These are phyloP conservation scores for Archocentrus centrarchus DNA, from an alignment of 2,113 vertebrate species.

Conservation along the genomic window DNA sequence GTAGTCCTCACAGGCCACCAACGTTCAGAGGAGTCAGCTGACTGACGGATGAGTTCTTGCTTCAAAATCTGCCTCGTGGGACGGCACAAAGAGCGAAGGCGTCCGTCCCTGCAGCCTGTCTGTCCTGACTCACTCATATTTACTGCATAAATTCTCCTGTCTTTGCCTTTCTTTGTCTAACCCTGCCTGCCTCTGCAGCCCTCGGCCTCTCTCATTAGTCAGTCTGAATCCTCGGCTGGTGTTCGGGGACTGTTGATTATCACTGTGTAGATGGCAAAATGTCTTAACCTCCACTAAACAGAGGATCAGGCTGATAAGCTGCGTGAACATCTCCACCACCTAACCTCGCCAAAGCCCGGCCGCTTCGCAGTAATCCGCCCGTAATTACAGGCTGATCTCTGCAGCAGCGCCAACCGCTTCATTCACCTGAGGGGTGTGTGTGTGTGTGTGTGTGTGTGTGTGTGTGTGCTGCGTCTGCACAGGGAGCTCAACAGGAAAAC, in stretches of 20 bases:
- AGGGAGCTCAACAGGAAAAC: background rate
- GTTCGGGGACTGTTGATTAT: conserved; percentile 24
- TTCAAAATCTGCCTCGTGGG: background rate
- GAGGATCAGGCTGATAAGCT: conserved; percentile 50
- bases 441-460: too few relatives aligned
- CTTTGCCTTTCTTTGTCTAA: background rate
- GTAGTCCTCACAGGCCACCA: background rate
- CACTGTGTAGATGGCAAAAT: conserved; percentile 11
- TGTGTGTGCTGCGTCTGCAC: fast-evolving
- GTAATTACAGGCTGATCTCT: conserved; percentile 55
- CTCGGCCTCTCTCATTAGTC: conserved; percentile 21
- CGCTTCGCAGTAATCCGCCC: conserved; percentile 30
- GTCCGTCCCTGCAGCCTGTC: background rate
- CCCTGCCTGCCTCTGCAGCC: background rate
- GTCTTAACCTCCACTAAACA: conserved; percentile 56
- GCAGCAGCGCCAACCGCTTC: background rate
- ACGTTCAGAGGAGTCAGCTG: background rate
- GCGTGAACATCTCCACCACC: conserved; percentile 13
- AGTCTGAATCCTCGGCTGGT: background rate
- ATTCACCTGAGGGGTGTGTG: background rate
- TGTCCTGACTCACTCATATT: background rate
- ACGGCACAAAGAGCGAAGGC: fast-evolving
- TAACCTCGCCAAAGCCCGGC: conserved; percentile 33
- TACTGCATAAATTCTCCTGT: background rate
- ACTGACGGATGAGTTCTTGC: background rate